Evolutionary conservation across 2,888 invertebrate genomes (phyloP).

Genomic region (Drosophila falleni): DNA sequence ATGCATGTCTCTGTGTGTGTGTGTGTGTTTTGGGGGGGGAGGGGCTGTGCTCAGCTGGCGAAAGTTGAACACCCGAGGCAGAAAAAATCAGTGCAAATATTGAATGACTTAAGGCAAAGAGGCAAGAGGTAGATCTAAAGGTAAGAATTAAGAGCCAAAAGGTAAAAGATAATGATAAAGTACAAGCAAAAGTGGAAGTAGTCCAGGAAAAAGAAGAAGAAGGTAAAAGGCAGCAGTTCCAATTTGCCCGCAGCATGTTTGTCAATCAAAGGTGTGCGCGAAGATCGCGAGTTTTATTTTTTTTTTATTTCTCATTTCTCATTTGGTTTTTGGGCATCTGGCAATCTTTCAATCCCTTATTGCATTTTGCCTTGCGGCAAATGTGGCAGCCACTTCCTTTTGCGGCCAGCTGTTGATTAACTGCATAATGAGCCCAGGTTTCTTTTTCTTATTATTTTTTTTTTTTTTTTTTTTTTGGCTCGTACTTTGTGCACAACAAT

Average conservation of each 20-base stretch:
- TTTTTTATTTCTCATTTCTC: too few relatives aligned
- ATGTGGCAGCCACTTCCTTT: conserved; percentile 67
- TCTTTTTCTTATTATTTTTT: background rate
- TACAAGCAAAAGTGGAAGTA: background rate
- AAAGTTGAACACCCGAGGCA: conserved; percentile 62
- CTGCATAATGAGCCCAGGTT: conserved; percentile 60
- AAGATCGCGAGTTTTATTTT: conserved; percentile 57
- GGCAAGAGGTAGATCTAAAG: conserved; percentile 14
- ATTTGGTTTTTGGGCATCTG: conserved; percentile 49
- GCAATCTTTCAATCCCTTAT: conserved; percentile 21
- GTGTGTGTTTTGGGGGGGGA: conserved; percentile 7
- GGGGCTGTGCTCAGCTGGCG: conserved; percentile 54
- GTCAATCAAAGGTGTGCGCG: conserved; percentile 66
- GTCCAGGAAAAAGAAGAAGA: background rate
- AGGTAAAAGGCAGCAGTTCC: conserved; percentile 18
- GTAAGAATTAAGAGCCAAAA: conserved; percentile 1
- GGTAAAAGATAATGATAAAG: conserved; percentile 9
- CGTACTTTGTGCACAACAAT: background rate
- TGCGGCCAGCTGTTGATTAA: conserved; percentile 78
- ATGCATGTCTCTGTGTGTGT: conserved; percentile 3
- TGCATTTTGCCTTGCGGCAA: conserved; percentile 17
- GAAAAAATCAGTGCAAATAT: conserved; percentile 55
- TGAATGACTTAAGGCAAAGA: conserved; percentile 14
- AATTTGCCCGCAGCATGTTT: conserved; percentile 57
- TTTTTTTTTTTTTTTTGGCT: background rate